Evolutionary conservation across 2,113 vertebrate genomes (phyloP).

Genomic region (Notarius lentiginosus): DNA sequence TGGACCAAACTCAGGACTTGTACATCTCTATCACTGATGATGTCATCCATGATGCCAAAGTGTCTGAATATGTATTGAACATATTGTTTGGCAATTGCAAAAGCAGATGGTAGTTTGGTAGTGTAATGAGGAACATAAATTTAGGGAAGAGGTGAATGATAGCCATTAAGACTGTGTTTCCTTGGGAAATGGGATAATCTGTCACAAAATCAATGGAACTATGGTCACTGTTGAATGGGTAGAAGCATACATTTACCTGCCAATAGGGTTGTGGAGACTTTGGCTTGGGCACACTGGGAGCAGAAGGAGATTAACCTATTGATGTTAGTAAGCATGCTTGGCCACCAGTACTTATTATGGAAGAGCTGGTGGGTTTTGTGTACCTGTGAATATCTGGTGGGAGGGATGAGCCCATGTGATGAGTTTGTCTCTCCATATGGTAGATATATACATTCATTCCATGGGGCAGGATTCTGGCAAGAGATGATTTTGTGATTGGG

Average conservation of each 20-base stretch:
- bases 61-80: neutral
- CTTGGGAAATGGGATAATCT: neutral
- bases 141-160: neutral
- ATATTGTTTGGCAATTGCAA: neutral
- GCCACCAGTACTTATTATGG: neutral
- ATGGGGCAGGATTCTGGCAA: neutral
- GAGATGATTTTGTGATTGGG: neutral
- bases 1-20: neutral
- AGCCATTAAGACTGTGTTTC: neutral
- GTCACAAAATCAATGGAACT: neutral
- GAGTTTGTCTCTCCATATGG: neutral
- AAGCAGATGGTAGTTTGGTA: neutral
- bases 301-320: neutral
- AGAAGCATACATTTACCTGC: neutral
- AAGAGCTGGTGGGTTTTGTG: neutral
- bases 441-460: neutral
- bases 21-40: too few species aligned
- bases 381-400: neutral
- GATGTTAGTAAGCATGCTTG: neutral
- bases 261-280: neutral
- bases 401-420: neutral
- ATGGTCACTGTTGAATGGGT: neutral
- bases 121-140: neutral
- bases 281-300: neutral
- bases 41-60: neutral